Percentiles rank a stretch among this genome's conserved stretches.
These are phyloP conservation scores for Cataglyphis hispanica DNA, from an alignment of 1,140 invertebrate species.

Conservation along the genomic window DNA sequence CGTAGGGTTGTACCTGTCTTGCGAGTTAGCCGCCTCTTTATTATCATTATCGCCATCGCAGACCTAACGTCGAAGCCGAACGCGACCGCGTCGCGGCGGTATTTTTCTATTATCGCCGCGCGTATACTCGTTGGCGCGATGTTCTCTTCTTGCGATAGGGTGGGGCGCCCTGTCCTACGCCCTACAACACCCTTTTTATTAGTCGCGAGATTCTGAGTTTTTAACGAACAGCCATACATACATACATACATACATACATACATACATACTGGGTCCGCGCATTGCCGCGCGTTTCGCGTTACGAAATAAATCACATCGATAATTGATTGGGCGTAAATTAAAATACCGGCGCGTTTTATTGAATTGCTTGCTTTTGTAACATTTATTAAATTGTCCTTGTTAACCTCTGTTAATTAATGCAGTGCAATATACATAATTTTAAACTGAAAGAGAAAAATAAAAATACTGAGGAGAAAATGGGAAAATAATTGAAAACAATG, in stretches of 20 bases:
- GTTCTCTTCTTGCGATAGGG: constrained; percentile 52
- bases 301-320: constrained; percentile 57
- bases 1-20: constrained; percentile 47
- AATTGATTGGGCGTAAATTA: constrained; percentile 60
- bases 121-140: constrained; percentile 19
- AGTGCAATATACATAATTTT: constrained; percentile 58
- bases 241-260: constrained; percentile 5
- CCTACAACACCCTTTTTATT: constrained; percentile 59
- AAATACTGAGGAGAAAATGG: background rate
- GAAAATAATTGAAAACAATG: constrained; percentile 42
- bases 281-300: constrained; percentile 25
- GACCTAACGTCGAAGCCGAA: constrained; percentile 66
- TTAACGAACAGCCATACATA: constrained; percentile 38
- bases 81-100: constrained; percentile 52
- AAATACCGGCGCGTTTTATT: constrained; percentile 58
- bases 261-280: too few relatives aligned
- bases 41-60: constrained; percentile 74
- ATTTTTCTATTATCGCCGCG: constrained; percentile 69
- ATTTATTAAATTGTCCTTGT: constrained; percentile 60
- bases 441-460: constrained; percentile 43
- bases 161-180: constrained; percentile 12
- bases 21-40: constrained; percentile 64
- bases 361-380: constrained; percentile 55
- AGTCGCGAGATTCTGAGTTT: constrained; percentile 56
- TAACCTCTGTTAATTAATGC: constrained; percentile 59